Percentiles rank a stretch among this genome's conserved stretches.
These are phyloP conservation scores for Artemia sinica DNA, from an alignment of 2,888 invertebrate genomes.

Conservation along the genomic window DNA sequence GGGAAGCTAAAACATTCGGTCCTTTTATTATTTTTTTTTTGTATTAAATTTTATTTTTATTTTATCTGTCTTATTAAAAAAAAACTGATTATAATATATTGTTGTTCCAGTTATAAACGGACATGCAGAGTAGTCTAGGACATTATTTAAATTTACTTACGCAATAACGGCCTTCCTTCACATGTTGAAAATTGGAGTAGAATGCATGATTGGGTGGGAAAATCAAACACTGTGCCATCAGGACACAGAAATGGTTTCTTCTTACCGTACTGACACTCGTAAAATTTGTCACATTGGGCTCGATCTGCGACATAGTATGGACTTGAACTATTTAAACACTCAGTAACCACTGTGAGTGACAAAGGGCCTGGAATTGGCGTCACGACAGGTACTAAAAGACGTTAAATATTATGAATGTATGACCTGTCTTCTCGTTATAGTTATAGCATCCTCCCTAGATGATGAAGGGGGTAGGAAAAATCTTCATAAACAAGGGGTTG, in stretches of 20 bases:
- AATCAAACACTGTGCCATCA: conserved; percentile 60
- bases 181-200: conserved; percentile 51
- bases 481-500: too few relatives aligned
- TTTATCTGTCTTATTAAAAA: too few relatives aligned
- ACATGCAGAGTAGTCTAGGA: too few relatives aligned
- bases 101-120: too few relatives aligned
- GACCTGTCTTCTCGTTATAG: too few relatives aligned
- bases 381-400: conserved; percentile 12
- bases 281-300: conserved; percentile 55
- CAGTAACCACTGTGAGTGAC: not conserved
- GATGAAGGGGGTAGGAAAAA: too few relatives aligned
- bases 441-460: too few relatives aligned
- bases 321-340: not conserved
- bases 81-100: too few relatives aligned
- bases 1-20: too few relatives aligned
- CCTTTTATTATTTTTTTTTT: too few relatives aligned
- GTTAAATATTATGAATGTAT: too few relatives aligned
- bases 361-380: not conserved
- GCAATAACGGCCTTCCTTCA: conserved; percentile 51
- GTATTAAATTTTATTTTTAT: too few relatives aligned
- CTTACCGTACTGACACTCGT: conserved; percentile 38
- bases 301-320: conserved; percentile 53
- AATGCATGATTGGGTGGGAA: conserved; percentile 21
- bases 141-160: conserved; percentile 39
- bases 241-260: conserved; percentile 62